A percentile compares a stretch with the other conserved stretches of the same genome.
Conservation (phyloP, 2,888 invertebrate species). For the Erebia epiphron region DNA sequence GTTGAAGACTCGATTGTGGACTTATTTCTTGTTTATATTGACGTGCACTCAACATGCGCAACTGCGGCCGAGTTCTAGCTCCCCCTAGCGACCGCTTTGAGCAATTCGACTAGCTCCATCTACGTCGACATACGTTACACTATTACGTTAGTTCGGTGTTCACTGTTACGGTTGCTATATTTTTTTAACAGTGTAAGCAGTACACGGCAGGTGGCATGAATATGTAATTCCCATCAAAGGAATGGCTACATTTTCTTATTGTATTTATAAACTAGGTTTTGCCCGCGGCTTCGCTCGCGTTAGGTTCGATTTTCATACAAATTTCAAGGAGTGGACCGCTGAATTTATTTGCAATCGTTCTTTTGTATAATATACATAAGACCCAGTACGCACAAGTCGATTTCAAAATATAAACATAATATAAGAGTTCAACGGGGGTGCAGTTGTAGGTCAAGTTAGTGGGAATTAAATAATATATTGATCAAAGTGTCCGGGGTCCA, state of each 20-base stretch:
- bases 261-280: no score
- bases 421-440: constrained; percentile 17
- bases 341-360: no score
- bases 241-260: not conserved
- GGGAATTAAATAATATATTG: no score
- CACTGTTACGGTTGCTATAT: not conserved
- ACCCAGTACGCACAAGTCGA: no score
- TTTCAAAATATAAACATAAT: not conserved
- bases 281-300: no score
- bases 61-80: constrained; percentile 49
- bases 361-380: no score
- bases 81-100: constrained; percentile 45
- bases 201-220: not conserved
- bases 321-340: no score
- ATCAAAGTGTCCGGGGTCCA: no score
- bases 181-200: not conserved
- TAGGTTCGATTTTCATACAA: no score
- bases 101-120: constrained; percentile 49
- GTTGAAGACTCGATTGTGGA: constrained; percentile 61
- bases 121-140: constrained; percentile 26
- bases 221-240: not conserved
- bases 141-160: not conserved
- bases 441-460: not conserved
- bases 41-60: constrained; percentile 71
- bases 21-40: constrained; percentile 74